Evolutionary conservation across 53 echinoderm and acorn worm genomes (phyloP), one percentile per base, ranked within the genome.

Genomic region (Mesocentrotus franciscanus): DNA sequence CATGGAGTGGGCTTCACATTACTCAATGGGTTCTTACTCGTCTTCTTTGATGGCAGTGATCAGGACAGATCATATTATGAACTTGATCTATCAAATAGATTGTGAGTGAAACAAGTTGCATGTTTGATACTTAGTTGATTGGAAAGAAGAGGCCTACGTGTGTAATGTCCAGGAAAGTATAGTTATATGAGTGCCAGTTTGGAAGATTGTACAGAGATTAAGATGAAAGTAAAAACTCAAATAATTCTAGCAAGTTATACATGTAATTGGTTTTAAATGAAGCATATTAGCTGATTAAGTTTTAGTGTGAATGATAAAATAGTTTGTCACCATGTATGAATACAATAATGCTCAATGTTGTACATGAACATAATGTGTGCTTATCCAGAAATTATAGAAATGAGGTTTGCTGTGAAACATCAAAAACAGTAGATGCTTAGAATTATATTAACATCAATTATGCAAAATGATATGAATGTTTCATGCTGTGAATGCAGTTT

Each of bases 31-130:
- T 83, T 97, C 57, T 76, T 98, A 9, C 66, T 98, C 75, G 97
- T 98, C 39, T 95, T 99, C 85, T 98, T 96, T 66, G 96, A 99
- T 90, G 99, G 99, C 71, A 96, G 89, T 55, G 96, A 98, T 95
- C 90, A 96, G 42, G 98, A 97, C 56, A 94, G 96, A 15, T 97
- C 98, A 15, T 98, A 98, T 96, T 95, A 95, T 85, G 97, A 97
- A 76, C 64, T 98, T 22, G 97, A 98, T 78, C 96, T 98, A 55
- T 91, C 95, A n/a, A 93, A 95, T n/a, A 95, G 95, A 93, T 91
- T 83, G 97, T 97, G 56, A 92, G 96, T 91, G 11, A 36, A 22
- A 61, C 26, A 89, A 56, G 0, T 90, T 29, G 58, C 24, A 32
- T 49, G 4, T 14, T 85, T 22, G 10, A 55, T 26, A 56, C 12